These are phyloP conservation scores for Torymus aiolomorphi DNA, from an alignment of 2,888 invertebrate species.

Conservation along the genomic window DNA sequence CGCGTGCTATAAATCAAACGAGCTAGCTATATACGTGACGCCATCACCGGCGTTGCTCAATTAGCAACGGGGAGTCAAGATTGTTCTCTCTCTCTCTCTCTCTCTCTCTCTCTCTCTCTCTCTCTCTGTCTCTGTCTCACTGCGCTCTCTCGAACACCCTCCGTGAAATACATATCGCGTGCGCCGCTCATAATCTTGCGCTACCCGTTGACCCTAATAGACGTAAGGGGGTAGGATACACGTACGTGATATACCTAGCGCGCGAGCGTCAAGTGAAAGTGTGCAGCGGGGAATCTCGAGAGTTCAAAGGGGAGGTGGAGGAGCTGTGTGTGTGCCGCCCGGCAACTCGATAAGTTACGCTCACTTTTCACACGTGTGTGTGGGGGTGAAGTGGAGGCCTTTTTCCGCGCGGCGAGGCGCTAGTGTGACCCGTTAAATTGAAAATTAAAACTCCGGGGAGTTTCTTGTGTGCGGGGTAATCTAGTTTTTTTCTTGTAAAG, in stretches of 20 bases:
- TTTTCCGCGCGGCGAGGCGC: not conserved
- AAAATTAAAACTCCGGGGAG: constrained; percentile 8
- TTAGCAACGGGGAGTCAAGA: constrained; percentile 25
- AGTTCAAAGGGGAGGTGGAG: constrained; percentile 29
- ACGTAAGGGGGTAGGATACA: not conserved
- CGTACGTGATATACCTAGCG: not conserved
- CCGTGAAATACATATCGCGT: no score
- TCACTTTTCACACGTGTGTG: constrained; percentile 26
- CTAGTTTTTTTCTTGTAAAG: no score
- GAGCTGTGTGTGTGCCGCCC: not conserved
- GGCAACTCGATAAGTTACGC: constrained; percentile 48
- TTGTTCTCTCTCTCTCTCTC: constrained; percentile 3
- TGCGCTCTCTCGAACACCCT: not conserved
- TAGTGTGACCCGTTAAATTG: not conserved
- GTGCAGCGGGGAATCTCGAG: constrained; percentile 38
- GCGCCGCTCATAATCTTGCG: not conserved
- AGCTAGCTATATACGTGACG: not conserved
- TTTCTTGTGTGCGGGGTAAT: not conserved
- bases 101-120: not conserved
- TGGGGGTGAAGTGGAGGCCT: not conserved
- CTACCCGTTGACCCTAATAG: constrained; percentile 20
- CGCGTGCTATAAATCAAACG: constrained; percentile 38
- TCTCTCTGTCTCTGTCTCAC: no score
- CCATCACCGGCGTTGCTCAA: constrained; percentile 11
- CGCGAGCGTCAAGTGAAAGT: constrained; percentile 34